Base-by-base conservation (phyloP, 2,888 invertebrate species). In the Yponomeuta cagnagella region DNA sequence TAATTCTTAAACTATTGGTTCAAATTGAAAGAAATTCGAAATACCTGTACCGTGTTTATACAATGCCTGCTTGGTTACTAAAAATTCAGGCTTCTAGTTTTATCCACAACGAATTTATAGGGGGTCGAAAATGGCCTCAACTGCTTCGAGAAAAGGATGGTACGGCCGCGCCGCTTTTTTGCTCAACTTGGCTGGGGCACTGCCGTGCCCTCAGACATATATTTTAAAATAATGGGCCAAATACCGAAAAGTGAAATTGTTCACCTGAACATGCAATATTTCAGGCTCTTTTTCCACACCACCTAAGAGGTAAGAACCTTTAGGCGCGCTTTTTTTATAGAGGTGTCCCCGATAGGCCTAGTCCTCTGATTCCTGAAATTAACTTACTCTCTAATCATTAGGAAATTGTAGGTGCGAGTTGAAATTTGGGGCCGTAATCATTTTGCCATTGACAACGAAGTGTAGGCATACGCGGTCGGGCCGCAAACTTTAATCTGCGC, bases 281-380 rank as follows among this genome's bases (percentile, higher is more conserved):
- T 37, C 48, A 33, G 81, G 88, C 82, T 83, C 90, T 79, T 75
- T 90, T 91, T 90, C 91, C 91, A 88, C 91, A 90, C 90, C 90
- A 91, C 91, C 90, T 74, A 70, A 71, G 90, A 86, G 89, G 91
- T 90, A 90, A 87, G 88, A 89, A 88, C 88, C 83, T 63, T n/a
- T 43, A 79, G 87, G 90, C 83, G 89, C 90, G 90, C 77, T 90
- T 91, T 91, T 91, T 90, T 90, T 91, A 85, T 76, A 90, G 91
- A 91, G 91, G 91, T 91, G 63, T 91, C 90, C 91, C 91, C 91
- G 77, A 73, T 86, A 91, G 91, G 91, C 91, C 86, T 91, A 91
- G 71, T 91, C 91, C 91, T 91, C 30, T 23, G n/a, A 67, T 68
- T 68, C 71, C 68, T 67, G 15, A 69, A 71, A 67, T 43, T 5